Percentiles rank a stretch among this genome's conserved stretches.
Evolutionary conservation across 2,888 invertebrate species (phyloP).

Genomic region (Drosophila tanythrix): DNA sequence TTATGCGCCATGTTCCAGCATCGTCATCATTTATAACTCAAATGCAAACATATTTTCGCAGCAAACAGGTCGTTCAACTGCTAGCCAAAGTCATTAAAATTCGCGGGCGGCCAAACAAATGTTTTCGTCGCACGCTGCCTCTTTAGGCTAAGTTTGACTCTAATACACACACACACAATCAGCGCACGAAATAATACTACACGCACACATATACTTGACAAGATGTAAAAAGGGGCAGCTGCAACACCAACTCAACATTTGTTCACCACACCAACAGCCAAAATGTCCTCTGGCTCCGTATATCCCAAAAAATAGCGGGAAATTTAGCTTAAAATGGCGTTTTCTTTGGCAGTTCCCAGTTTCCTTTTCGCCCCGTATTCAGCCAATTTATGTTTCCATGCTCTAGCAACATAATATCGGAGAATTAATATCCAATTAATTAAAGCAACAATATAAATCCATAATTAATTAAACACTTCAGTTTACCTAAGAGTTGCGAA

Average conservation of each 20-base stretch:
- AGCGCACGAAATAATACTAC: slow-evolving; percentile 74
- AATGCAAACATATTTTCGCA: slow-evolving; percentile 64
- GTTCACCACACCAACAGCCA: slow-evolving; percentile 43
- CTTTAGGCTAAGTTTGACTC: slow-evolving; percentile 64
- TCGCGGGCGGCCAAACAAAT: slow-evolving; percentile 65
- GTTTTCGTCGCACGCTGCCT: slow-evolving; percentile 37
- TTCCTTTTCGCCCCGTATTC: slow-evolving; percentile 1
- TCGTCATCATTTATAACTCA: slow-evolving; percentile 77
- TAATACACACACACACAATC: slow-evolving; percentile 60
- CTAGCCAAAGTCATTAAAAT: slow-evolving; percentile 66
- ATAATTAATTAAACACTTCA: background rate
- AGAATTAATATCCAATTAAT: background rate
- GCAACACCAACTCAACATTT: slow-evolving; percentile 21
- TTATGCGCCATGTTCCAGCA: slow-evolving; percentile 16
- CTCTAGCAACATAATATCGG: background rate
- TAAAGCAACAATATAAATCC: background rate
- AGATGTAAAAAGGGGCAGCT: slow-evolving; percentile 5
- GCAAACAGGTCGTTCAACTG: slow-evolving; percentile 39
- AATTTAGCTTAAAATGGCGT: background rate
- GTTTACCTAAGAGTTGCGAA: background rate
- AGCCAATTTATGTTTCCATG: background rate
- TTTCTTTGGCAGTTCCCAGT: slow-evolving; percentile 13
- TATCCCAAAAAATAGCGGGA: slow-evolving; percentile 17
- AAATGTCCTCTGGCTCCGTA: slow-evolving; percentile 5
- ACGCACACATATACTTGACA: slow-evolving; percentile 30